Evolutionary conservation across 2,113 vertebrate species (phyloP), one percentile per base, ranked within the genome.

Genomic region (Poeciliopsis occidentalis): DNA sequence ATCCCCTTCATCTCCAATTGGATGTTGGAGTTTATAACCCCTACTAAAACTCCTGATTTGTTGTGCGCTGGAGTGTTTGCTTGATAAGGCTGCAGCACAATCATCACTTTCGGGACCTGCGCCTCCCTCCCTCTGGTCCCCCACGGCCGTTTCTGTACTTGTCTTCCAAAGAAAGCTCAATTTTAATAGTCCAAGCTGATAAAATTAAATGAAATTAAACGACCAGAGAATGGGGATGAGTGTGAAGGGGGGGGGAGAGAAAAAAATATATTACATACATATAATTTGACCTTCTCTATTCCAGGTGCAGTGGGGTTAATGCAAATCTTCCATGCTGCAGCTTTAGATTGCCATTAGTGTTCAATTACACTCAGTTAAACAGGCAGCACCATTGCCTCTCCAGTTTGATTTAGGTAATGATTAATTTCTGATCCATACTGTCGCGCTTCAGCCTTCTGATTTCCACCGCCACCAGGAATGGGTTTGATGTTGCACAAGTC

Each of bases 1-100:
- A 65, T 87, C 83, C 83, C 90, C 91, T 94, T 93, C 89, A 87
- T 84, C 70, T 88, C 86, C 91, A 92, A 91, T 92, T 92, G 91
- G 90, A 93, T 89, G 80, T 87, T 83, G 27, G 74, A 75, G 90
- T 95, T 95, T 94, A 95, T 94, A 91, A 90, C 93, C 84, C 63
- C 75, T 79, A 92, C 93, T 94, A 94, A 95, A 91, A 95, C 92
- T 70, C 79, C 78, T 95, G 94, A 95, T 95, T 95, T 94, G 93
- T 94, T 90, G 93, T 81, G 84, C 89, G 90, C 90, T 92, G 87
- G 90, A 92, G 90, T 88, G 87, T 85, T 88, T 85, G 78, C 86
- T 89, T 94, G 92, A 94, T 94, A 92, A 91, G 89, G 83, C 83
- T 89, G 86, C 83, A 90, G 90, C 85, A 81, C 80, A 90, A 90